Evolutionary conservation across 2,113 vertebrate genomes (phyloP).

Genomic region (Xenotilapia flavipinnis): DNA sequence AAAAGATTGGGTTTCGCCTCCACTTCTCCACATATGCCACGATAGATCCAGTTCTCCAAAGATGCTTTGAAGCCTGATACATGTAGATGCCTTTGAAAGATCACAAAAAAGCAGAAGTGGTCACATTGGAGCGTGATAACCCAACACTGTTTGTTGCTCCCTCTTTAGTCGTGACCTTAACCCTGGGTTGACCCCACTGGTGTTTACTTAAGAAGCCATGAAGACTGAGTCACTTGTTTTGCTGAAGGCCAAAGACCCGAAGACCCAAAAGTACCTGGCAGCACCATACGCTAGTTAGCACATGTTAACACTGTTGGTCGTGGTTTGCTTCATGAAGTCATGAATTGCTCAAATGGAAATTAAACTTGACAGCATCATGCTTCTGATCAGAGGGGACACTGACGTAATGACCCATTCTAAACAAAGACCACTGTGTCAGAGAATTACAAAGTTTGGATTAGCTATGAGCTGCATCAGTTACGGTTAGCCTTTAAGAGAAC

Average conservation of each 20-base stretch:
- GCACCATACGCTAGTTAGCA: not conserved
- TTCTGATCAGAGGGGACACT: constrained; percentile 5
- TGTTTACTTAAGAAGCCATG: constrained; percentile 22
- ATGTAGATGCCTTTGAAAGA: constrained; percentile 50
- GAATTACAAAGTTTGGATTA: not conserved
- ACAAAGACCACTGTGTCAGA: not conserved
- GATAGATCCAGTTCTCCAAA: not conserved
- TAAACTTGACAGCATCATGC: constrained; percentile 15
- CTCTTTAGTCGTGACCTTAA: not conserved
- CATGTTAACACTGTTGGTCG: not conserved
- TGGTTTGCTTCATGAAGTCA: not conserved
- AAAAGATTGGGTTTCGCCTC: constrained; percentile 29
- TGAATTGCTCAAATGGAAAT: constrained; percentile 21
- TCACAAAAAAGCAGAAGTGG: constrained; percentile 21
- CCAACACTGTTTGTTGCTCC: not conserved
- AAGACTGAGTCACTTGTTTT: constrained; percentile 15
- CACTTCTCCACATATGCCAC: not conserved
- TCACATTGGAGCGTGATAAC: constrained; percentile 17
- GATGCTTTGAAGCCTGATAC: constrained; percentile 61
- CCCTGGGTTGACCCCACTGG: constrained; percentile 17
- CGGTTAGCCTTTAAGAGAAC: not conserved
- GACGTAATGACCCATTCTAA: not conserved
- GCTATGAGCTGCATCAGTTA: not conserved
- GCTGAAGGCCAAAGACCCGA: not conserved
- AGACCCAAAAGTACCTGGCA: not conserved